Evolutionary conservation across 2,113 vertebrate genomes (phyloP).

Genomic region (Bothrops jararaca): DNA sequence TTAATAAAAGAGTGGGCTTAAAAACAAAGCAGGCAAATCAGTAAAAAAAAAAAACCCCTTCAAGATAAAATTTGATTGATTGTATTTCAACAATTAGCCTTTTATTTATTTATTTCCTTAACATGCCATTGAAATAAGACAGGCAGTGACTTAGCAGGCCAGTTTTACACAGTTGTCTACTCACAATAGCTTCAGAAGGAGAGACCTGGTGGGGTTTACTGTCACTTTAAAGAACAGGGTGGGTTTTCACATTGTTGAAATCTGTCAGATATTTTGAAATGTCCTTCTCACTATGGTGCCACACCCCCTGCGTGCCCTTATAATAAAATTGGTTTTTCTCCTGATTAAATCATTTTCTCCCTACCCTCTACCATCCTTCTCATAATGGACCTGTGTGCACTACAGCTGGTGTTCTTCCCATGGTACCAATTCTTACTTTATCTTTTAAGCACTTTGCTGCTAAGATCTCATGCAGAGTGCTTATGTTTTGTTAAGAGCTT

Average conservation of each 20-base stretch:
- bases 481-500: conserved; percentile 89
- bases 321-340: conserved; percentile 98
- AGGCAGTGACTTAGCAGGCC: conserved; percentile 87
- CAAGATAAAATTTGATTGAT: conserved; percentile 90
- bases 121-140: conserved; percentile 91
- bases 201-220: conserved; percentile 86
- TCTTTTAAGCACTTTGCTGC: conserved; percentile 88
- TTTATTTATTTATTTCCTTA: conserved; percentile 85
- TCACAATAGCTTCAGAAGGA: conserved; percentile 91
- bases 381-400: conserved; percentile 89
- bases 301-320: conserved; percentile 93
- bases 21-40: conserved; percentile 47
- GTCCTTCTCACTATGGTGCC: conserved; percentile 94
- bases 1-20: conserved; percentile 74
- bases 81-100: conserved; percentile 88
- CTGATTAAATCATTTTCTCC: conserved; percentile 89
- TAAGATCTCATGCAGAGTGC: conserved; percentile 87
- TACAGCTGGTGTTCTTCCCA: conserved; percentile 96
- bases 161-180: conserved; percentile 87
- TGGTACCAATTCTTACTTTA: conserved; percentile 90
- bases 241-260: conserved; percentile 95
- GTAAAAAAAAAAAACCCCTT: conserved; percentile 45
- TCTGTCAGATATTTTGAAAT: conserved; percentile 99
- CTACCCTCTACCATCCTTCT: conserved; percentile 91
- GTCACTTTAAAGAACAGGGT: conserved; percentile 84